phyloP scores from a whole-genome alignment of 2,888 invertebrate genomes.

The Leptinotarsa tumamoca region DNA sequence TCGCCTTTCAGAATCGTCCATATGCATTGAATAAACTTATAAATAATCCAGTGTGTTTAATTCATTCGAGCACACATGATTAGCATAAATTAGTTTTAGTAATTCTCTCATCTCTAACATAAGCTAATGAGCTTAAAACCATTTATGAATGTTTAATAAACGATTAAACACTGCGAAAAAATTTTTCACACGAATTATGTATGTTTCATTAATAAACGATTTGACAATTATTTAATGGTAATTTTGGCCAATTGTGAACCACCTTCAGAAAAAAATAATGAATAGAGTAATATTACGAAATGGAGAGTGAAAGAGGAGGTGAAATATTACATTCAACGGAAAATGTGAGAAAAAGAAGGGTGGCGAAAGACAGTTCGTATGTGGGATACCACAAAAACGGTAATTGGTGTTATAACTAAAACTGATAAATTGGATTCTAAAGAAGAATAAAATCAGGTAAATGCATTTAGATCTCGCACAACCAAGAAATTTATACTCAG shows the following conservation, averaged over 20 bases:
- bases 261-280: too few relatives aligned
- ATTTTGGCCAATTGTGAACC: background rate
- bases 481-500: too few relatives aligned
- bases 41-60: slow-evolving; percentile 2
- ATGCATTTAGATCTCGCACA: too few relatives aligned
- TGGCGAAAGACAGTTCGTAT: too few relatives aligned
- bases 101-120: background rate
- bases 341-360: too few relatives aligned
- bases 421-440: too few relatives aligned
- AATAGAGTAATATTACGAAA: too few relatives aligned
- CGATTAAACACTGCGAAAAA: background rate
- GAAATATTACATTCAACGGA: too few relatives aligned
- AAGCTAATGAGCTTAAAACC: slow-evolving; percentile 11
- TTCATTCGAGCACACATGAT: slow-evolving; percentile 5
- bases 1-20: background rate
- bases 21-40: slow-evolving; percentile 12
- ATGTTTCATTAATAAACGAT: slow-evolving; percentile 2
- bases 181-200: background rate
- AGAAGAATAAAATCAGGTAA: too few relatives aligned
- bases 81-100: slow-evolving; percentile 9
- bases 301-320: too few relatives aligned
- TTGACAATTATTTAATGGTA: background rate
- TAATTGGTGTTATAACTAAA: too few relatives aligned
- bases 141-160: slow-evolving; percentile 2
- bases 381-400: too few relatives aligned